These are phyloP conservation scores for Chrosomus eos DNA, from an alignment of 2,797 vertebrate species.

Conservation along the genomic window DNA sequence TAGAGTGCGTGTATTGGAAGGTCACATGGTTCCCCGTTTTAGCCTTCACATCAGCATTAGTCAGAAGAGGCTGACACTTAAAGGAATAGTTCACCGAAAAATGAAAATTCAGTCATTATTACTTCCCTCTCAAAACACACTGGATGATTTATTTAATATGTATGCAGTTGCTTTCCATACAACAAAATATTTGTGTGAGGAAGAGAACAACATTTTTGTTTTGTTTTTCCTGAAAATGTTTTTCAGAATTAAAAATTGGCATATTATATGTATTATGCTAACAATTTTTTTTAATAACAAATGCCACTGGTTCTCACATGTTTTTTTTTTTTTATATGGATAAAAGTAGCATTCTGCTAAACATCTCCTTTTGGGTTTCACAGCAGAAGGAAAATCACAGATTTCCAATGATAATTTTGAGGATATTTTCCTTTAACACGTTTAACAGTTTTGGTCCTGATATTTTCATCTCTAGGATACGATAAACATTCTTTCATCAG, in stretches of 20 bases:
- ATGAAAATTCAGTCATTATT: not conserved
- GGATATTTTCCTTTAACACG: not conserved
- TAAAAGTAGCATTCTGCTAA: not conserved
- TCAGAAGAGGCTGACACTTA: conserved; percentile 8
- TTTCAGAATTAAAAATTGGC: not conserved
- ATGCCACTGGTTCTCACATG: too few species aligned
- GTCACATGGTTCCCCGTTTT: conserved; percentile 50
- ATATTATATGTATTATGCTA: not conserved
- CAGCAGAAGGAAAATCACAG: not conserved
- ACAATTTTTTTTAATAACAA: too few species aligned
- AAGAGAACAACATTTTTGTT: not conserved
- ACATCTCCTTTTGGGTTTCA: not conserved
- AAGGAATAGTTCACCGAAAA: conserved; percentile 4
- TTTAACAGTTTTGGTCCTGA: conserved; percentile 25
- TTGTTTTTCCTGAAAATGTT: not conserved
- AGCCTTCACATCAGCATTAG: conserved; percentile 38
- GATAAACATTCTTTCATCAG: conserved; percentile 8
- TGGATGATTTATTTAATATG: not conserved
- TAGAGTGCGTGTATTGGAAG: conserved; percentile 15
- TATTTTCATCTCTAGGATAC: conserved; percentile 16
- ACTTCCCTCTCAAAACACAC: not conserved
- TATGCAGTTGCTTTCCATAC: not conserved
- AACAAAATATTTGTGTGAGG: not conserved
- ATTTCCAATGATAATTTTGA: not conserved
- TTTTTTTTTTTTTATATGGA: not conserved